Base-by-base conservation (phyloP, 2,888 invertebrate genomes). In the Chaitophorus viminalis region DNA sequence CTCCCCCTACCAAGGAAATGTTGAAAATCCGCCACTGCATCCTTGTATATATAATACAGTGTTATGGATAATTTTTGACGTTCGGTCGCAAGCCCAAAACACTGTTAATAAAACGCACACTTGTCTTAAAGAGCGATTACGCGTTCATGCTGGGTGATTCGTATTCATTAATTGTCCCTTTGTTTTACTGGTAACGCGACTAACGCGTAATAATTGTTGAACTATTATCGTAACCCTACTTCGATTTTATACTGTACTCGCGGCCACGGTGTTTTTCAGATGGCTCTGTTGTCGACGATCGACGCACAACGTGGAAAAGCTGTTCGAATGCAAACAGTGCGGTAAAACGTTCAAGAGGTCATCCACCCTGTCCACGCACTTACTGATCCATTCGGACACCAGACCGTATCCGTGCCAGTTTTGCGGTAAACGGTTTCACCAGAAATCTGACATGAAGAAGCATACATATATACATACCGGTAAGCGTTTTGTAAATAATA, bases 381-480 rank as follows among this genome's bases (percentile, higher is more conserved):
- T 99, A 90, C 94, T 99, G 90, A 99, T 99, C 90, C 99, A 99
- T 93, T 97, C 97, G 89, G 98, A 98, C 92, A 98, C 98, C 89
- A 93, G 98, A 91, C 98, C 99, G 46, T 99, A 98, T 92, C 98
- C 99, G 11, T 99, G 99, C 92, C 97, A 97, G 92, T 99, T 97
- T 92, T 99, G 99, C 92, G 99, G 99, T 89, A 99, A 99, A 92
- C 93, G 99, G 90, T 99, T 99, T 93, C 99, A 99, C 91, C 99
- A 99, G 93, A 99, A 99, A 92, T 98, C 98, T 85, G 99, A 99
- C 92, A 99, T 99, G 99, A 99, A 99, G 93, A 99, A 99, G 91
- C 99, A 99, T 93, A 99, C 99, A 46, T 99, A 99, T 91, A 99
- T 96, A 89, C 96, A 96, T 91, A 96, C 96, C 91, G 96, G 96